Evolutionary conservation across 2,113 vertebrate species (phyloP), one percentile per base, ranked within the genome.

Genomic region (Heterotilapia buettikoferi): DNA sequence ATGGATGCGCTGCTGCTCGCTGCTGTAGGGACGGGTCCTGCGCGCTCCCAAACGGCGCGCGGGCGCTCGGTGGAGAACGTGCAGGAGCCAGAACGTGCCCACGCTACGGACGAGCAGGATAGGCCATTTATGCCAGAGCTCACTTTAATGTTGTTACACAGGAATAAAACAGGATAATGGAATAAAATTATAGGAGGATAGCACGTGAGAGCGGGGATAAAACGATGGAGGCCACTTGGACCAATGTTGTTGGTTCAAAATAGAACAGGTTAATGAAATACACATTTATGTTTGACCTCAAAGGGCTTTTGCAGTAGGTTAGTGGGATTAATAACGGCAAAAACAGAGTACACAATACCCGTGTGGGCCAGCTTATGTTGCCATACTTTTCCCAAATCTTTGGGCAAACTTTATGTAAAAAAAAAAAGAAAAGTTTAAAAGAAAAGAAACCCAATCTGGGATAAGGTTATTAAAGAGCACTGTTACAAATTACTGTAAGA

Each of bases 1-100:
- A 89, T 91, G 90, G 90, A 88, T 90, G 88, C 87, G 91, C 91
- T 88, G 84, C 92, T 92, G 84, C 84, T 91, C 86, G 89, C 87
- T 68, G 92, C 92, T 92, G 90, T 84, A 90, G 89, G 89, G 94
- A 94, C 88, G 47, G 90, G 80, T 93, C 83, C 83, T 80, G 92
- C 92, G 94, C 91, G 94, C 91, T 86, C 92, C 57, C 90, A 47
- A 63, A 68, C 47, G 83, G 61, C 86, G 90, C 87, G 87, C 87
- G 88, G 36, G 29, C 73, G 50, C 84, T 7, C 40, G 12, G 68
- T 47, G 52, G 71, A 56, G 84, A 76, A 87, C 82, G 89, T 83
- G 88, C 84, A 18, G 6, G 21, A 9, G 3, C 4, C 19, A 31
- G 73, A 80, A 11, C 82, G 91, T 84, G 89, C 45, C 16, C 89